Base-by-base conservation (phyloP, 2,113 vertebrate species). In the Ceratotherium simum region DNA sequence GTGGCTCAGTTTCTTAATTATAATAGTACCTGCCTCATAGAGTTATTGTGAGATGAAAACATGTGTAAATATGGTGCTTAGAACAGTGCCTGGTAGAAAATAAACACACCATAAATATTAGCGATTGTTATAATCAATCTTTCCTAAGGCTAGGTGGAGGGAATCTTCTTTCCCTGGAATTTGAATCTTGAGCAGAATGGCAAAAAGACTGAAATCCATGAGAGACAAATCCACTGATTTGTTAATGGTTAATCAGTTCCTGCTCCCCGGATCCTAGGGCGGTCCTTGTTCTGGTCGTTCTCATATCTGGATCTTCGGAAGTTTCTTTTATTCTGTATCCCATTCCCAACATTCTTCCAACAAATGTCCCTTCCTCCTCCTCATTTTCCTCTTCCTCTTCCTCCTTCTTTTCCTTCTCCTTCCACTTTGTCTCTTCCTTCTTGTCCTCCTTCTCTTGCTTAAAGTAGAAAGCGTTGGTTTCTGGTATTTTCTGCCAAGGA, bases 201-300 rank as follows among this genome's bases (percentile, higher is more conserved):
- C 48, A 90, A 58, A 89, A 90, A 96, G 69, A 79, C 84, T 86
- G 83, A 85, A 97, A 89, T 51, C 29, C 73, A 73, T 56, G 84
- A 69, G 13, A 82, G 46, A 54, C 51, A 54, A 54, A 54, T 54
- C 51, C 51, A 54, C 12, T 89, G 60, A 96, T 85, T 93, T 60
- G 91, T 65, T 89, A 85, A 93, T 23, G 25, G 39, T 84, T 76
- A 14, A 13, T 90, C 39, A 25, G 11, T n/a, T 83, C 51, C 65
- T 65, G 67, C 10, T 85, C 3, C 29, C 39, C 62, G 65, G 36
- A 65, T 58, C 72, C 25, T 13, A 80, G 54, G 78, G 29, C 27
- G 46, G 39, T 17, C 78, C 78, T 91, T 13, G 6, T 75, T 70
- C 60, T 54, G 18, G n/a, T 56, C 23, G 25, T 89, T 73, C 60